Conservation (phyloP, 2,113 vertebrate species). For the Gymnobelideus leadbeateri region DNA sequence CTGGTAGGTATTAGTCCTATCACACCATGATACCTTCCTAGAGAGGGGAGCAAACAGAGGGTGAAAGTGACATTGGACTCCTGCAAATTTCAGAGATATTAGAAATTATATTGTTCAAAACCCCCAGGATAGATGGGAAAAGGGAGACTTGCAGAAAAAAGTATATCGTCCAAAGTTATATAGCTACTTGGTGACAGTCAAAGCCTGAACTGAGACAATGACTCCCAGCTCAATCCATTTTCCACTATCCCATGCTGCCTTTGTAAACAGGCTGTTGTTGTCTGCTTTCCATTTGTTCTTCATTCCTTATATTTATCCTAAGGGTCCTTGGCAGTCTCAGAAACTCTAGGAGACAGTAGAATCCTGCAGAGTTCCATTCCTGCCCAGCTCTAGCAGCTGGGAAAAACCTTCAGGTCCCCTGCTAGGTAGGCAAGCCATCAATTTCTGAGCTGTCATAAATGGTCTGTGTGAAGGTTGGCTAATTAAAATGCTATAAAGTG, state of each 20-base stretch:
- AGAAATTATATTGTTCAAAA: not conserved
- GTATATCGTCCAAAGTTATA: not conserved
- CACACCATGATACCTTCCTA: not conserved
- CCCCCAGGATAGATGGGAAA: not conserved
- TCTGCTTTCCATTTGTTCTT: not conserved
- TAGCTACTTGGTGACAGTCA: not conserved
- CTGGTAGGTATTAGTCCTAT: not conserved
- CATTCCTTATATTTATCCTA: not conserved
- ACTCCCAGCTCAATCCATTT: not conserved
- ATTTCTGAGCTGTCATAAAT: not conserved
- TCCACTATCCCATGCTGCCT: not conserved
- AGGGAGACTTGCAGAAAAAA: not conserved
- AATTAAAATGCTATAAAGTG: not conserved
- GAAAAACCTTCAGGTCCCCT: constrained; percentile 6
- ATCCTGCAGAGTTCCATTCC: not conserved
- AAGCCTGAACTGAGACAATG: not conserved
- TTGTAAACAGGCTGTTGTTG: not conserved
- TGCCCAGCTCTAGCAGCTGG: not conserved
- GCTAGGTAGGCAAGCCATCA: constrained; percentile 1
- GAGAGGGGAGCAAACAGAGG: not conserved
- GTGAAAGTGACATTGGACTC: not conserved
- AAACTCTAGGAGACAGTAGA: not conserved
- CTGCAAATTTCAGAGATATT: not conserved
- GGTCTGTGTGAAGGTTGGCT: not conserved
- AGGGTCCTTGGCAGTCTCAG: not conserved